Evolutionary conservation across 2,113 vertebrate species (phyloP), one percentile per base, ranked within the genome.

Genomic region (Heterochromis multidens): DNA sequence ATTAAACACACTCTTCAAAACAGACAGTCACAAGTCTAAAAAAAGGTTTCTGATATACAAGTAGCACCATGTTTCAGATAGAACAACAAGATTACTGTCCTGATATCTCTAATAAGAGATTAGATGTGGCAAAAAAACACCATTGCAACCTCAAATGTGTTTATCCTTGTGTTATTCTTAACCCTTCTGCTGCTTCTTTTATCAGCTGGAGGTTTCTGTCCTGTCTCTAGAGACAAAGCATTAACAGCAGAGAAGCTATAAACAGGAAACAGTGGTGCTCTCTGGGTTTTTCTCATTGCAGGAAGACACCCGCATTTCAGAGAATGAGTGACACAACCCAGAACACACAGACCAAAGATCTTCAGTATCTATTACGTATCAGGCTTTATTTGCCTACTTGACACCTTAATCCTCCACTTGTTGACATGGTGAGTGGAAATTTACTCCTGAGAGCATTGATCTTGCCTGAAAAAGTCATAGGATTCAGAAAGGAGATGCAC

Each of bases 311-410:
- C 70, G 54, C 54, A 14, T 80, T 85, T 88, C 37, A 87, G 59
- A 29, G 58, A 67, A 80, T 81, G 88, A 93, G 81, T 89, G 95
- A 95, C 85, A 90, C 87, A 93, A 91, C 80, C 82, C 94, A 95
- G 94, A 91, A 89, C 89, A 87, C 91, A 87, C 62, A 78, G 56
- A 80, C 35, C 31, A 80, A 78, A 27, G 76, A 40, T 81, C 59
- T 43, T 49, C 40, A 62, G 40, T 83, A 72, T 91, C 83, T 77
- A 84, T 93, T 79, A 88, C 19, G 79, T 70, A 79, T 82, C 87
- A 61, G 72, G 70, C 31, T 89, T 93, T 90, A 86, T 92, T 95
- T 93, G 91, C 86, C 77, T 58, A 70, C 82, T 86, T 91, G 90
- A 87, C 80, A 82, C 77, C 62, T 81, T 89, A 82, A 87, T 91